These are phyloP conservation scores for Halcyon malimbica DNA, from an alignment of 2,113 vertebrate species.

Conservation along the genomic window DNA sequence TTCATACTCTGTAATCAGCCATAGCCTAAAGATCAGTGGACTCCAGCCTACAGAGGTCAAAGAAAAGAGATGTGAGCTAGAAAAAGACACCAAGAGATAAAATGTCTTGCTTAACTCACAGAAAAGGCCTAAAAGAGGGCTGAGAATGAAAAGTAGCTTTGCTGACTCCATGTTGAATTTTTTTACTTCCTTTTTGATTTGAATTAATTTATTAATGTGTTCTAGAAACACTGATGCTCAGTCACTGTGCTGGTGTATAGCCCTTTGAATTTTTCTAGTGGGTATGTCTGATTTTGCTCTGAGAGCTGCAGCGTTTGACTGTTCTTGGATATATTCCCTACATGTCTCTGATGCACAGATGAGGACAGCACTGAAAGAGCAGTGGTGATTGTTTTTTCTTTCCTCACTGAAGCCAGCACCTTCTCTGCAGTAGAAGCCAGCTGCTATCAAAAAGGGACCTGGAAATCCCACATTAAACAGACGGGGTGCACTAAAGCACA, in stretches of 20 bases:
- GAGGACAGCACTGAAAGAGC: background rate
- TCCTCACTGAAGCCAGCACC: background rate
- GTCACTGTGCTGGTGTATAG: accelerated
- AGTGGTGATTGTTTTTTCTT: background rate
- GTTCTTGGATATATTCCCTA: background rate
- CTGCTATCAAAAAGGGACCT: background rate
- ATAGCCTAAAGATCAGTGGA: background rate
- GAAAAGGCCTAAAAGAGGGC: background rate
- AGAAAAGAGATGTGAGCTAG: background rate
- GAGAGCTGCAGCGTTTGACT: background rate
- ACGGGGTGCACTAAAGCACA: background rate
- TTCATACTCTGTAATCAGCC: background rate
- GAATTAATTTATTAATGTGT: background rate
- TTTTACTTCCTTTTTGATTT: background rate
- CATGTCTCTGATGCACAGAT: background rate
- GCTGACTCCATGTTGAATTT: background rate
- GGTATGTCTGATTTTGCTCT: background rate
- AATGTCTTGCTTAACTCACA: background rate
- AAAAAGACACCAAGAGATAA: background rate
- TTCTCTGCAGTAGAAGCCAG: background rate
- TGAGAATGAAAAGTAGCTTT: background rate
- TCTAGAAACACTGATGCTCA: background rate
- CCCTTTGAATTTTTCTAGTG: background rate
- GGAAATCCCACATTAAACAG: background rate
- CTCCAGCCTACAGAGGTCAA: background rate